A percentile compares a stretch with the other conserved stretches of the same genome.
Conservation (phyloP, 1,140 invertebrate species). For the Lordiphosa mommai region DNA sequence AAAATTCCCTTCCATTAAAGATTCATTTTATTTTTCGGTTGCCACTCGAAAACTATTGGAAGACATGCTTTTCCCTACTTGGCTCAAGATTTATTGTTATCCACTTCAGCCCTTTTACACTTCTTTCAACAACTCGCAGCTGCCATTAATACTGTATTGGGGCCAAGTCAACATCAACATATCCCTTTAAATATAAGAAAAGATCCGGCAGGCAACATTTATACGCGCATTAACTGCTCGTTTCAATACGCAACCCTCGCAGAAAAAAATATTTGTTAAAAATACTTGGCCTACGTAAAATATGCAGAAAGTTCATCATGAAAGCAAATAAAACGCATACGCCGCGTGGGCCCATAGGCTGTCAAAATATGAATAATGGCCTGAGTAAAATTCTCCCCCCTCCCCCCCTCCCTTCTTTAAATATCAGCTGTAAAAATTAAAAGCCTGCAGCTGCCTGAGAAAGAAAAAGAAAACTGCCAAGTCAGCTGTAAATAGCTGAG, state of each 20-base stretch:
- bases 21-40: too few relatives aligned
- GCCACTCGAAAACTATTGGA: too few relatives aligned
- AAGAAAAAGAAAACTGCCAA: conserved; percentile 44
- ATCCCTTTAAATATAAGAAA: conserved; percentile 17
- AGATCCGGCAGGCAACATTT: conserved; percentile 44
- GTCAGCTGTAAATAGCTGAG: conserved; percentile 55
- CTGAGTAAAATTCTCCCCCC: too few relatives aligned
- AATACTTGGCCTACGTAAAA: conserved; percentile 54
- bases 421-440: too few relatives aligned
- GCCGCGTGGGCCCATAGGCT: conserved; percentile 52
- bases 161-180: conserved; percentile 24
- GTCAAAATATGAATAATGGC: conserved; percentile 73
- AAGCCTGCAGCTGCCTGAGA: conserved; percentile 48
- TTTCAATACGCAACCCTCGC: conserved; percentile 15
- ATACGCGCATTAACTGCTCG: conserved; percentile 53
- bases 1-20: too few relatives aligned
- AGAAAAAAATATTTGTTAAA: background rate
- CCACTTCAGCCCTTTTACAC: too few relatives aligned
- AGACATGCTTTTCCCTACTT: too few relatives aligned
- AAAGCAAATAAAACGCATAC: conserved; percentile 76
- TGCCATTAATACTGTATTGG: background rate
- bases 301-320: conserved; percentile 60
- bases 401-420: conserved; percentile 26
- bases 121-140: too few relatives aligned
- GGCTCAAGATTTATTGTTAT: too few relatives aligned